phyloP scores from a whole-genome alignment of 1,140 invertebrate species.

The Portunus trituberculatus region DNA sequence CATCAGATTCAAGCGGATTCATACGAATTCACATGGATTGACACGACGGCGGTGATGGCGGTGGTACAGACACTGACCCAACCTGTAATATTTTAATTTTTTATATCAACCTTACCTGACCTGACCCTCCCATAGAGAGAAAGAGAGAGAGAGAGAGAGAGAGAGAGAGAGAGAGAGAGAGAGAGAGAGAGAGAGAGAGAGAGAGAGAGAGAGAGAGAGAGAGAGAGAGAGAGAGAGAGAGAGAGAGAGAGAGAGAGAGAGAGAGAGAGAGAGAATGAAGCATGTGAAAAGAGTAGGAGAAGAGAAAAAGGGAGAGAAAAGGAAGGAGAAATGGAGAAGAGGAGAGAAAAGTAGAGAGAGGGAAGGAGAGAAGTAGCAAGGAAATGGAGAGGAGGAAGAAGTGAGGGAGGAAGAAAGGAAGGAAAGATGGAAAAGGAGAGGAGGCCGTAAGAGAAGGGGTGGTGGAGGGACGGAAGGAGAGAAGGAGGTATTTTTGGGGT shows the following conservation, averaged over 20 bases:
- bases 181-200: conserved; percentile 20
- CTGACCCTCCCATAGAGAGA: neutral
- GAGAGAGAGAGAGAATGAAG: neutral
- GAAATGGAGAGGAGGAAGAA: neutral
- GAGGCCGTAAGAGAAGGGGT: too few species aligned
- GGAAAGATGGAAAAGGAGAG: neutral
- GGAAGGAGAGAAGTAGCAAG: neutral
- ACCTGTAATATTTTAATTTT: too few species aligned
- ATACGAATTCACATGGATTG: too few species aligned
- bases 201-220: too few species aligned
- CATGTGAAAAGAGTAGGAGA: neutral
- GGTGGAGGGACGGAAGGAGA: too few species aligned
- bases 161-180: conserved; percentile 20
- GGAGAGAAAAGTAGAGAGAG: neutral
- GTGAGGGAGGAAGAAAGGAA: neutral
- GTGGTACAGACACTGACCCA: too few species aligned
- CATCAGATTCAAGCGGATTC: too few species aligned
- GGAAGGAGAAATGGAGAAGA: neutral
- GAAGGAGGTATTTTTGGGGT: too few species aligned
- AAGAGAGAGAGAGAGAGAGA: conserved; percentile 20
- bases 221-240: neutral
- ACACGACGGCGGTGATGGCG: too few species aligned
- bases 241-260: neutral
- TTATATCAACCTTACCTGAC: too few species aligned
- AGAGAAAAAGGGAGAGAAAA: too few species aligned